These are phyloP conservation scores for Cheilosia scutellata DNA, from an alignment of 2,888 invertebrate species.

Conservation along the genomic window DNA sequence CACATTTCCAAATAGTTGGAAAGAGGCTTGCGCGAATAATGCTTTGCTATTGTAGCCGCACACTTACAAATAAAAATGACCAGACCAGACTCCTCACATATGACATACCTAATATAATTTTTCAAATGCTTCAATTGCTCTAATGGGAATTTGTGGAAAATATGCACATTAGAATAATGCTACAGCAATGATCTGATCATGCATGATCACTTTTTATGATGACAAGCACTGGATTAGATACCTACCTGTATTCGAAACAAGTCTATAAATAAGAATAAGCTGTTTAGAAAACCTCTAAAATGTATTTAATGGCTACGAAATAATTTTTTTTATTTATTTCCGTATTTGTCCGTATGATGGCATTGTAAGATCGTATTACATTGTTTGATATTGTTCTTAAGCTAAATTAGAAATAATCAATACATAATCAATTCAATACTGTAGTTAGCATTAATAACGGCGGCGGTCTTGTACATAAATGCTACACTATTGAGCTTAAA, in stretches of 20 bases:
- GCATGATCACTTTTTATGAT: background rate
- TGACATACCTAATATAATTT: constrained; percentile 16
- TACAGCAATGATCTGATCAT: constrained; percentile 19
- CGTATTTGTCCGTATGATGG: constrained; percentile 6
- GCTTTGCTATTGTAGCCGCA: constrained; percentile 8
- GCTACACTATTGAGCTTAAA: constrained; percentile 16
- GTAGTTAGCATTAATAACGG: background rate
- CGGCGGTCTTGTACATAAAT: background rate
- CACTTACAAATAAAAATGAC: constrained; percentile 27
- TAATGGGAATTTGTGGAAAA: constrained; percentile 45
- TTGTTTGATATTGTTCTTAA: background rate
- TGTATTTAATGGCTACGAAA: constrained; percentile 2
- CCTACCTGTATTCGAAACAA: constrained; percentile 47
- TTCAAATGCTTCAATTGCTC: constrained; percentile 63
- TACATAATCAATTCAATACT: background rate
- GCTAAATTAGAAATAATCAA: background rate
- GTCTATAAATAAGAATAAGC: constrained; percentile 38
- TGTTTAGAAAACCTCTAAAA: constrained; percentile 40
- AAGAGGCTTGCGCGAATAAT: constrained; percentile 42
- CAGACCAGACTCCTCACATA: constrained; percentile 24
- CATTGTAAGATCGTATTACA: constrained; percentile 1
- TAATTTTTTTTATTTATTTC: constrained; percentile 24
- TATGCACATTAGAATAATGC: constrained; percentile 14
- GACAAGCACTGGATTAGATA: background rate
- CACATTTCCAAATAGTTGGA: constrained; percentile 57